phyloP scores from a whole-genome alignment of 2,113 vertebrate genomes.

The Machaerirhynchus nigripectus region DNA sequence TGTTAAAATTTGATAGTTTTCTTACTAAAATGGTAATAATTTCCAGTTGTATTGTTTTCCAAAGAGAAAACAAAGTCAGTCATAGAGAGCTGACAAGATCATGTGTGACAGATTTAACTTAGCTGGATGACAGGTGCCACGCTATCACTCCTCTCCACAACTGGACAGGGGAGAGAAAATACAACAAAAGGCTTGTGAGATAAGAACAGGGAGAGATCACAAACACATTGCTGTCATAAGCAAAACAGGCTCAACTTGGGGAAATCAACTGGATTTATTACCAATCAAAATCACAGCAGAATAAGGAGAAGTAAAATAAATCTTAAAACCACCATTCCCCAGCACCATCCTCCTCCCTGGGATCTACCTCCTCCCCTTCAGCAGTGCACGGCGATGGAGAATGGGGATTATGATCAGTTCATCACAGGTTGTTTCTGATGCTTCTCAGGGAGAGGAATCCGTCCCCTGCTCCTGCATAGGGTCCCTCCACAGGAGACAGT shows the following conservation, averaged over 20 bases:
- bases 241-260: fast-evolving
- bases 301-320: background rate
- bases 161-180: background rate
- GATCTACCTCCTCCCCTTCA: background rate
- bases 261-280: background rate
- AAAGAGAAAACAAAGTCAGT: background rate
- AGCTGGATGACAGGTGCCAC: background rate
- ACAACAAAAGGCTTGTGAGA: background rate
- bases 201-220: background rate
- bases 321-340: background rate
- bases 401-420: background rate
- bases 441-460: background rate
- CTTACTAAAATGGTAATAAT: background rate
- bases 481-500: background rate
- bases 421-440: background rate
- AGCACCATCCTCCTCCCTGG: background rate
- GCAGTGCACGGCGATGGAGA: background rate
- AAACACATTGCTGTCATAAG: background rate
- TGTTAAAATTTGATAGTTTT: background rate
- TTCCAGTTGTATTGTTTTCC: background rate
- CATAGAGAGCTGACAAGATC: background rate
- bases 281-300: background rate
- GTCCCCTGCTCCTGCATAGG: background rate
- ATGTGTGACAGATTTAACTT: background rate
- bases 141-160: background rate